Evolutionary conservation across 2,888 invertebrate genomes (phyloP).

Genomic region (Trachelus tabidus): DNA sequence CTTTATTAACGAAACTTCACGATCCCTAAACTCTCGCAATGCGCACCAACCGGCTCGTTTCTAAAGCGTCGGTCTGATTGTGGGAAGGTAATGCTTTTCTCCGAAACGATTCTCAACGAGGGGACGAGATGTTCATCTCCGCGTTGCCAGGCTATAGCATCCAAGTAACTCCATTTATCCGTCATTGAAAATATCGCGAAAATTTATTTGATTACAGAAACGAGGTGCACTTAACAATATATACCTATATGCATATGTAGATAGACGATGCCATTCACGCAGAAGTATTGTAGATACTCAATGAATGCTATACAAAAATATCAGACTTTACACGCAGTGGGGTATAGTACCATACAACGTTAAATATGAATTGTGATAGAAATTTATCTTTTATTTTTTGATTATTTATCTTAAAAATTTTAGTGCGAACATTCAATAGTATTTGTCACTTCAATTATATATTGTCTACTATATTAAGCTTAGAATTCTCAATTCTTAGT

Average conservation of each 20-base stretch:
- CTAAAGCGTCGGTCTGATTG: neutral
- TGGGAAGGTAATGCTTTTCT: neutral
- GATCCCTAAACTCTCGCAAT: neutral
- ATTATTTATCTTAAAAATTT: too few relatives aligned
- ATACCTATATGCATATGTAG: neutral
- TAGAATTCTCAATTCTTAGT: neutral
- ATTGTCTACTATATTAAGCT: neutral
- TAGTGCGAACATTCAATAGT: too few relatives aligned
- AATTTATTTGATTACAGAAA: neutral
- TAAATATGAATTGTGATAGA: too few relatives aligned
- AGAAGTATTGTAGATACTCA: neutral
- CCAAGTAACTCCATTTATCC: neutral
- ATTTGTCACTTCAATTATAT: too few relatives aligned
- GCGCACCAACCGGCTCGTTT: neutral
- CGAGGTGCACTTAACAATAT: neutral
- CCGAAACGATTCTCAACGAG: neutral
- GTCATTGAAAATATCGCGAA: neutral
- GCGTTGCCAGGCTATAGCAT: neutral
- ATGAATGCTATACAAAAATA: neutral
- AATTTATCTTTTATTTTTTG: too few relatives aligned
- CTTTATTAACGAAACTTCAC: neutral
- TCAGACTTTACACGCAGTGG: too few relatives aligned
- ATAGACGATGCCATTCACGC: neutral
- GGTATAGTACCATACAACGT: too few relatives aligned
- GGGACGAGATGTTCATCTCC: neutral